Evolutionary conservation across 2,888 invertebrate genomes (phyloP), one percentile per base, ranked within the genome.

Genomic region (Agrilus cyanescens): DNA sequence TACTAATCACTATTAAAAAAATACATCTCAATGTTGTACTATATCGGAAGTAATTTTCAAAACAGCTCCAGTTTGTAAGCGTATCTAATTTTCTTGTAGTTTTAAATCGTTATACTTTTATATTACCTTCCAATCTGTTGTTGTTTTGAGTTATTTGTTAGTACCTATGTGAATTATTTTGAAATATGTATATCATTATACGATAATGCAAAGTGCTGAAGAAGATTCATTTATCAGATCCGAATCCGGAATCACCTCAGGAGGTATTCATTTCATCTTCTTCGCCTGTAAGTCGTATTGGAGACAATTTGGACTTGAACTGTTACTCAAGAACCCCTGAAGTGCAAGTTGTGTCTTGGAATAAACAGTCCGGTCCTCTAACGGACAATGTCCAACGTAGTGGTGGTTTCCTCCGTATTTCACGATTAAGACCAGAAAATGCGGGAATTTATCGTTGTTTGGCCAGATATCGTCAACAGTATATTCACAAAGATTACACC

Each of bases 391-490:
- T 79, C 40, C 68, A 71, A 47, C 72, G 73, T 15, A 66, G 69
- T 34, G 78, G 74, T 16, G 63, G 74, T 38, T 56, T 52, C 20
- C 61, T 85, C 34, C 69, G 76, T 48, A 72, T 85, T 38, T 65
- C 63, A 2, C 69, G 72, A 48, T 73, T 82, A 2, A 65, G 67
- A 41, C 63, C 70, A 3, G 74, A 73, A 42, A 81, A 86, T 62
- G 74, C 73, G 20, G 85, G 84, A 33, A 63, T 71, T 5, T 86
- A 86, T 59, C 68, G 75, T 33, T 86, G 86, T 57, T 74, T 73
- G 44, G 82, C 78, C 1, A 61, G 58, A 38, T 66, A 65, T 32
- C 55, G 54, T 41, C 53, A 58, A 42, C 61, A 61, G 12, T 62
- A 63, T 18, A 72, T 73, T 48, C 68, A 72, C 44, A 72, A 75